Conservation (phyloP, 2,888 invertebrate genomes). For the Xestobium rufovillosum region DNA sequence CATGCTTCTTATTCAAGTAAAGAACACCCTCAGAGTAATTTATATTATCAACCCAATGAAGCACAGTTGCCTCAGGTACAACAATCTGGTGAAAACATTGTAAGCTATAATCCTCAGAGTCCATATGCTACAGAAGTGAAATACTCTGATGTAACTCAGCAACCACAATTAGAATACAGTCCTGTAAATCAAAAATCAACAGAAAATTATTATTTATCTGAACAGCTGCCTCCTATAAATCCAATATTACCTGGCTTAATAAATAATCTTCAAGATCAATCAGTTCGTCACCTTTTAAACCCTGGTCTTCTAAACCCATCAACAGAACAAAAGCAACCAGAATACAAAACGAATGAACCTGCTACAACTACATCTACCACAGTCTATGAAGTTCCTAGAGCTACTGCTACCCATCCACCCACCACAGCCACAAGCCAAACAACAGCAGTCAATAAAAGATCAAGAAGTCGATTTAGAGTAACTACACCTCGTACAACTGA, state of each 20-base stretch:
- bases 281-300: conserved; percentile 36
- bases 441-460: conserved; percentile 2
- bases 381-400: no score
- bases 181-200: conserved; percentile 6
- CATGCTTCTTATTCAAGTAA: no score
- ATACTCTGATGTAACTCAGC: no score
- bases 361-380: neutral
- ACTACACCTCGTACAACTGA: neutral
- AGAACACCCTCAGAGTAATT: no score
- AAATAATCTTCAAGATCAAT: conserved; percentile 51
- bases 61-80: no score
- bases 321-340: conserved; percentile 26
- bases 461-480: neutral
- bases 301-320: conserved; percentile 36
- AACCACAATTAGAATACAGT: no score
- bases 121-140: neutral
- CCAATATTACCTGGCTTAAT: conserved; percentile 54
- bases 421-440: no score
- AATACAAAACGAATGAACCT: conserved; percentile 22
- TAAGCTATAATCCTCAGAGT: no score
- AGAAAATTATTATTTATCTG: conserved; percentile 45
- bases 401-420: neutral
- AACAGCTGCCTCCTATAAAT: conserved; percentile 50
- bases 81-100: neutral
- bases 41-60: no score